phyloP scores from a whole-genome alignment of 2,888 invertebrate species.

The Acheta domesticus region DNA sequence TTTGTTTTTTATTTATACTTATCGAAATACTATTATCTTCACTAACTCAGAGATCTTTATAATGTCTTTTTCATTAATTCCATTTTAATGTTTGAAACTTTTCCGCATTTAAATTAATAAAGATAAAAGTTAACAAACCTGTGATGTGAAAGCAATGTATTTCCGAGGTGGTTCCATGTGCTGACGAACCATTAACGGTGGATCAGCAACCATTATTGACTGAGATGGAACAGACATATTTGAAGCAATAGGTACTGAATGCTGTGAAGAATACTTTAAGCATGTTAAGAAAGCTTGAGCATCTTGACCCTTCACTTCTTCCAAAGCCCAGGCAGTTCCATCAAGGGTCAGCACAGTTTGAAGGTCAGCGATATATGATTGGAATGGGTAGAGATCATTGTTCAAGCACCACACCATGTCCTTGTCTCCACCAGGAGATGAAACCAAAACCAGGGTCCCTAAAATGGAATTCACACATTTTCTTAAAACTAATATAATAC shows the following conservation, averaged over 20 bases:
- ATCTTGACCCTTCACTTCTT: conserved; percentile 58
- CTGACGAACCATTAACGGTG: conserved; percentile 67
- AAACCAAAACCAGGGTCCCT: conserved; percentile 69
- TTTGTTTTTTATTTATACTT: too few species aligned
- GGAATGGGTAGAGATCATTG: conserved; percentile 70
- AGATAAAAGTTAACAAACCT: conserved; percentile 49
- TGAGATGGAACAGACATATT: conserved; percentile 38
- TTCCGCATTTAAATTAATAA: too few species aligned
- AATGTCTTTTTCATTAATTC: too few species aligned
- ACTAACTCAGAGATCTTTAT: too few species aligned
- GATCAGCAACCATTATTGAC: conserved; percentile 45
- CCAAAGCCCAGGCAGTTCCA: conserved; percentile 82
- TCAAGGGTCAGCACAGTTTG: conserved; percentile 75
- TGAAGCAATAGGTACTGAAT: conserved; percentile 18
- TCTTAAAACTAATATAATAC: conserved; percentile 12
- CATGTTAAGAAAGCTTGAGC: conserved; percentile 47
- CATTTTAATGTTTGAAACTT: too few species aligned
- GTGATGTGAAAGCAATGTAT: conserved; percentile 83
- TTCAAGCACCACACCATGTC: conserved; percentile 76
- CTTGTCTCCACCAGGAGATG: conserved; percentile 64
- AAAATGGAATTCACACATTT: conserved; percentile 33
- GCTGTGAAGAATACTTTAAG: conserved; percentile 23
- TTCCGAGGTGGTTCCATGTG: conserved; percentile 68
- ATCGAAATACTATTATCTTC: too few species aligned
- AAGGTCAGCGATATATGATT: conserved; percentile 62